Conservation (phyloP, 2,113 vertebrate species). For the Recurvirostra avosetta region DNA sequence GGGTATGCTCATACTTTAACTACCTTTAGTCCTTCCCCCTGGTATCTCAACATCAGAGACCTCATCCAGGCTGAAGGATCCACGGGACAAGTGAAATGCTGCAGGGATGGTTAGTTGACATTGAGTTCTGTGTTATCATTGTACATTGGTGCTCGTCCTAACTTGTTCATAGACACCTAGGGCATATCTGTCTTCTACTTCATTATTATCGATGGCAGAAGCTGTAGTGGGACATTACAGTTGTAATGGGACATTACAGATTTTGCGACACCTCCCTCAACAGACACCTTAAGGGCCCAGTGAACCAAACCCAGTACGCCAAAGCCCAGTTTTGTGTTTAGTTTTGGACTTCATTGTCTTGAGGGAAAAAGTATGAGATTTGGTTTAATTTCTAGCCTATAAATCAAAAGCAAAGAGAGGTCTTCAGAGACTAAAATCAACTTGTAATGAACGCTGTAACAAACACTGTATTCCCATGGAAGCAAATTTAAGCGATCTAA, state of each 20-base stretch:
- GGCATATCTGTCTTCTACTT: background rate
- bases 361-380: background rate
- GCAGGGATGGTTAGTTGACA: background rate
- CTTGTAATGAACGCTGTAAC: background rate
- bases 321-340: background rate
- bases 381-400: background rate
- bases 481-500: background rate
- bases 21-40: background rate
- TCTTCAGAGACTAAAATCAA: constrained; percentile 4
- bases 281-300: background rate
- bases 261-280: background rate
- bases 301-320: background rate
- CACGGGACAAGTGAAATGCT: background rate
- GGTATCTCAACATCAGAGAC: background rate
- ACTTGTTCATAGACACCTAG: background rate
- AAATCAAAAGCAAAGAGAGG: background rate
- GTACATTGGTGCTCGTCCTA: background rate
- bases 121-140: background rate
- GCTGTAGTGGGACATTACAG: background rate
- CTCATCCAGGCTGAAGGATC: background rate
- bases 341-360: background rate
- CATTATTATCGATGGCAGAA: background rate
- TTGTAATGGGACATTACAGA: background rate
- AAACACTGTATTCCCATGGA: background rate
- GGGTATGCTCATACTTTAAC: background rate